Percentiles rank a stretch among this genome's conserved stretches.
Conservation (phyloP, 2,113 vertebrate species). For the Callaeas wilsoni region DNA sequence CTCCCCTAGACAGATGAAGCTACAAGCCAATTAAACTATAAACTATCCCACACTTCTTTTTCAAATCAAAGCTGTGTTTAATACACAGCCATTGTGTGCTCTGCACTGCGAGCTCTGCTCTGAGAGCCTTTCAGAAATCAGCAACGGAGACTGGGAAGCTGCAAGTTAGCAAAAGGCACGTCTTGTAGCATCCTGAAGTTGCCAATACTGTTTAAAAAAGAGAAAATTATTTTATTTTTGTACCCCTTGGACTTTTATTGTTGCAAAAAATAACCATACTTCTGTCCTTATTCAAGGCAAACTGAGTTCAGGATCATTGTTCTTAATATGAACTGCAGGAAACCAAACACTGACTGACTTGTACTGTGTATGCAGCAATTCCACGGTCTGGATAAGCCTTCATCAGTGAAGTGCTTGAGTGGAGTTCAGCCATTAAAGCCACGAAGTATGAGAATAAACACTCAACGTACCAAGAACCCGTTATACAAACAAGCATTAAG, state of each 20-base stretch:
- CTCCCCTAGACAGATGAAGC: background rate
- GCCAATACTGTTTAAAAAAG: background rate
- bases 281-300: background rate
- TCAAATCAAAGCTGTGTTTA: background rate
- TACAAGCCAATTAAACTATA: background rate
- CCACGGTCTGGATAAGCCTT: background rate
- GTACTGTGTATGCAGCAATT: background rate
- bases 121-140: background rate
- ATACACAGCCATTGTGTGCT: background rate
- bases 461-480: background rate
- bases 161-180: background rate
- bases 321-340: background rate
- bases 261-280: background rate
- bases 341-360: background rate
- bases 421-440: background rate
- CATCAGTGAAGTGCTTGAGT: background rate
- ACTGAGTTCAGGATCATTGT: background rate
- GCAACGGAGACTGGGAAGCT: background rate
- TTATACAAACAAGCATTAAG: background rate
- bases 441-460: background rate
- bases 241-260: background rate
- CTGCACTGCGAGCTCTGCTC: background rate
- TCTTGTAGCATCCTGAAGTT: background rate
- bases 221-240: background rate
- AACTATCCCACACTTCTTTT: background rate